Evolutionary conservation across 2,113 vertebrate genomes (phyloP), one percentile per base, ranked within the genome.

Genomic region (Caranx ignobilis): DNA sequence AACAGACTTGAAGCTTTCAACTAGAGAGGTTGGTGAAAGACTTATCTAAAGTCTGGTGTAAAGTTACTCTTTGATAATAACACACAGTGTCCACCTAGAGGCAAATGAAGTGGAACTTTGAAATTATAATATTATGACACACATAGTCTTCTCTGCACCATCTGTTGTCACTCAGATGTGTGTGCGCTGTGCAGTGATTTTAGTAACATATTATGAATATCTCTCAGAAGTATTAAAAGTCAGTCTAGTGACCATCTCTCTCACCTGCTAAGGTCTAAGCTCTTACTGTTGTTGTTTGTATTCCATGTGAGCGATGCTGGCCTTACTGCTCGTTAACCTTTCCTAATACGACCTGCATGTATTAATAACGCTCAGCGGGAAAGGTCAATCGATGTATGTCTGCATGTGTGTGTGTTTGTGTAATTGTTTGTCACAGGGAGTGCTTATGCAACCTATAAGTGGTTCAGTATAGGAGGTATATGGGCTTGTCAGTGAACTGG

Each of bases 291-390:
- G 67, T 83, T 91, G 87, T 94, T 93, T 94, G 82, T 84, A 87
- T 89, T 92, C 82, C 71, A 60, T 60, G 79, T 84, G 85, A 85
- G 89, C 12, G 16, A 76, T 71, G 70, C 66, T 81, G 75, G 83
- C 75, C 79, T 87, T 89, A 81, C 77, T 85, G 86, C 92, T 95
- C 60, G 85, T 95, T 95, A 95, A 95, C 93, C 93, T 95, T 95
- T 95, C 79, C 82, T 93, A 91, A 94, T 93, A 89, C 79, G 61
- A 86, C 61, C 88, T 87, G 88, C 88, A 90, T 88, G 92, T 93
- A 94, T 95, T 94, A 95, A 94, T 95, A 93, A 93, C 86, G 87
- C 81, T 88, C 88, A 55, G 80, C 48, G 15, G 87, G 84, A 95
- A 95, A 95, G 94, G 95, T 94, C 93, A 94, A 91, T 91, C 89